Evolutionary conservation across 2,797 vertebrate genomes (phyloP).

Genomic region (Spinus pinus): DNA sequence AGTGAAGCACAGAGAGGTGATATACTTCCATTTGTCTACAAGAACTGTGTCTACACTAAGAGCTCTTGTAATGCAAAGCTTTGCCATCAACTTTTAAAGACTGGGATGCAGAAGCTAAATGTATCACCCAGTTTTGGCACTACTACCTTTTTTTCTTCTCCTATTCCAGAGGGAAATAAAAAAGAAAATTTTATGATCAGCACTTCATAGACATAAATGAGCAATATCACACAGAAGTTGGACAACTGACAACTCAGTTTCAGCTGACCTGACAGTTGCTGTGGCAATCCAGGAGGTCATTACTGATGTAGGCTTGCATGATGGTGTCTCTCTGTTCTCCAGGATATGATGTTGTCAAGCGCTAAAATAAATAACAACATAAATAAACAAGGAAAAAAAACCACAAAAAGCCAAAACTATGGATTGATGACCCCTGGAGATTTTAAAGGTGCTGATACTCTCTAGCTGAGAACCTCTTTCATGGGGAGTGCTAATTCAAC

Average conservation of each 20-base stretch:
- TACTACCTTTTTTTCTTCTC: accelerated
- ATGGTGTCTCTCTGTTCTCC: constrained; percentile 96
- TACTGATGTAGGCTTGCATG: constrained; percentile 91
- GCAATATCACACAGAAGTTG: neutral
- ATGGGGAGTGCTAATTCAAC: neutral
- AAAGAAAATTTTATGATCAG: neutral
- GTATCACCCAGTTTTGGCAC: neutral
- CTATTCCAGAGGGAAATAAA: neutral
- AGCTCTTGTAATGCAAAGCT: neutral
- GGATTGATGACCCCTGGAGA: neutral
- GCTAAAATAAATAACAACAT: constrained; percentile 74
- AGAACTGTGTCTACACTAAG: neutral
- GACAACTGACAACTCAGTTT: neutral
- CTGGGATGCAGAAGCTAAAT: neutral
- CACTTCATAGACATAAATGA: neutral
- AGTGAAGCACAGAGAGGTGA: neutral
- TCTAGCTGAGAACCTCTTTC: neutral
- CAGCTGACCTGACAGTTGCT: constrained; percentile 81
- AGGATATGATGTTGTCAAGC: constrained; percentile 89
- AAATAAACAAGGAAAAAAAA: neutral
- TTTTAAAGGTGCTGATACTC: neutral
- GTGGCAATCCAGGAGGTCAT: constrained; percentile 87
- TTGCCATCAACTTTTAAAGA: neutral
- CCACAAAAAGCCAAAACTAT: neutral
- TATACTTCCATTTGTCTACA: neutral